These are phyloP conservation scores for Xiphophorus couchianus DNA, from an alignment of 2,113 vertebrate species.

Conservation along the genomic window DNA sequence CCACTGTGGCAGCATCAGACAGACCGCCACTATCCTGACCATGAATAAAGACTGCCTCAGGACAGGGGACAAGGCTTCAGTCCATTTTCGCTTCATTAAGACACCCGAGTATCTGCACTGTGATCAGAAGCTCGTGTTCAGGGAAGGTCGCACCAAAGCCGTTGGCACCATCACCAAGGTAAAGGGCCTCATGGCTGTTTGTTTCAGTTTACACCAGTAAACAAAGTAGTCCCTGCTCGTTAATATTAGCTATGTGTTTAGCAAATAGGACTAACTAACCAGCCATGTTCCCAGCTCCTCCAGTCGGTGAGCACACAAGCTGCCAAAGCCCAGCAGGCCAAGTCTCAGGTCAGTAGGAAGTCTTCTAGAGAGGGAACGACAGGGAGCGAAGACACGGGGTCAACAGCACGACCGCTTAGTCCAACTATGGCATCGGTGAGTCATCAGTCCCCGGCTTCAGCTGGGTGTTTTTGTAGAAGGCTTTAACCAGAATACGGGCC, in stretches of 20 bases:
- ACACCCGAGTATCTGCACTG: slow-evolving; percentile 94
- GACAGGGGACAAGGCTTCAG: slow-evolving; percentile 93
- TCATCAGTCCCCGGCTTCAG: not conserved
- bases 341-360: slow-evolving; percentile 90
- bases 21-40: slow-evolving; percentile 93
- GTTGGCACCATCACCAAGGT: slow-evolving; percentile 98
- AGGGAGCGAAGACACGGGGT: slow-evolving; percentile 62
- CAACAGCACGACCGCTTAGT: slow-evolving; percentile 61
- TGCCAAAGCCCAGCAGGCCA: slow-evolving; percentile 91
- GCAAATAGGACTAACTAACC: not conserved
- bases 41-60: slow-evolving; percentile 96
- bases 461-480: not conserved
- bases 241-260: not conserved
- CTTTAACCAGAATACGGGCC: not conserved
- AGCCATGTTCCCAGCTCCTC: slow-evolving; percentile 80
- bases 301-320: slow-evolving; percentile 90
- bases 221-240: not conserved
- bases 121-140: slow-evolving; percentile 95
- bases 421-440: slow-evolving; percentile 74
- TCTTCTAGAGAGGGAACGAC: slow-evolving; percentile 71
- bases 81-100: slow-evolving; percentile 98
- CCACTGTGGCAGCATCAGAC: slow-evolving; percentile 95
- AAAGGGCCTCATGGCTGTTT: not conserved
- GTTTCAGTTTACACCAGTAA: not conserved
- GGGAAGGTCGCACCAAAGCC: slow-evolving; percentile 95